phyloP scores from a whole-genome alignment of 1,140 invertebrate genomes.

The Drosophila bocki region DNA sequence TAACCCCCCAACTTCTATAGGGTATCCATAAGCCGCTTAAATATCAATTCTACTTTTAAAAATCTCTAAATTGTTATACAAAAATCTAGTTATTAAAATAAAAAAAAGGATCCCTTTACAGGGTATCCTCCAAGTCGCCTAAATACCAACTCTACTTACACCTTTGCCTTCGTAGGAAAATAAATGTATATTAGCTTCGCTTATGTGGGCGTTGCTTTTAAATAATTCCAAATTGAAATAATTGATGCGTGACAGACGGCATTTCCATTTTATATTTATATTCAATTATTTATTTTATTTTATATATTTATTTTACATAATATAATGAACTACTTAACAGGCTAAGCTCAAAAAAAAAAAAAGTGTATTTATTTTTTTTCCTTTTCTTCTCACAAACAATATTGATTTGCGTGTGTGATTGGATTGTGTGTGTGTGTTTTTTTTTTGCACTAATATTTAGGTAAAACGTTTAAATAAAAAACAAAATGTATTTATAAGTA shows the following conservation, averaged over 20 bases:
- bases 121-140: neutral
- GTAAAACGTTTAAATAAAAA: constrained; percentile 71
- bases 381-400: constrained; percentile 35
- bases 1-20: too few relatives aligned
- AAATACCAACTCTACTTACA: neutral
- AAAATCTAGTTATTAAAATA: neutral
- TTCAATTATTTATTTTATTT: constrained; percentile 79
- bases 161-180: neutral
- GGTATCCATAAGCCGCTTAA: neutral
- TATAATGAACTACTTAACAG: constrained; percentile 80
- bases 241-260: constrained; percentile 9
- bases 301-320: constrained; percentile 75
- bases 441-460: constrained; percentile 52
- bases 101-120: neutral
- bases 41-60: neutral
- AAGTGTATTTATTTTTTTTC: constrained; percentile 46
- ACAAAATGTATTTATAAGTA: constrained; percentile 53
- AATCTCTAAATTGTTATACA: neutral
- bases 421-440: constrained; percentile 37
- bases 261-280: constrained; percentile 62
- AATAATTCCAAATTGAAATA: constrained; percentile 5
- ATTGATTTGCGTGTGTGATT: constrained; percentile 33
- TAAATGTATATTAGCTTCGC: constrained; percentile 6
- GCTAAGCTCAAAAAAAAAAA: constrained; percentile 78
- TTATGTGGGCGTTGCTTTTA: constrained; percentile 7